Percentiles rank a stretch among this genome's conserved stretches.
phyloP scores from a whole-genome alignment of 2,797 vertebrate genomes.

The Tokudaia tokunoshimensis region DNA sequence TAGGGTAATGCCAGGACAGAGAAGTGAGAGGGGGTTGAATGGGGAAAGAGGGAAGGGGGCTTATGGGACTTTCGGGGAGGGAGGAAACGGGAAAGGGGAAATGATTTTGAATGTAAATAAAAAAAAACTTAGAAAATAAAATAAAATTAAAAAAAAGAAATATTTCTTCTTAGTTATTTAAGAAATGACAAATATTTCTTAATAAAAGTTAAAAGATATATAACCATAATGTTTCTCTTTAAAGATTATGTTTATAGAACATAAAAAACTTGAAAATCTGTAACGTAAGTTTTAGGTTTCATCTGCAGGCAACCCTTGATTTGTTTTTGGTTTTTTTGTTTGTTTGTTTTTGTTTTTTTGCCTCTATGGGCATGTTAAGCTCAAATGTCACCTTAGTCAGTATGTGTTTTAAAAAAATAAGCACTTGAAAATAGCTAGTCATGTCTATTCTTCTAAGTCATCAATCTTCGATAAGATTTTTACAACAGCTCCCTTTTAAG shows the following conservation, averaged over 20 bases:
- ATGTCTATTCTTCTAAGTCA: slow-evolving; percentile 22
- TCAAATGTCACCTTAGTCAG: slow-evolving; percentile 24
- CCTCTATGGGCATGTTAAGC: slow-evolving; percentile 9
- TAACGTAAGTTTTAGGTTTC: background rate
- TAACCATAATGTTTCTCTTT: slow-evolving; percentile 60
- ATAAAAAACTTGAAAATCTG: slow-evolving; percentile 56
- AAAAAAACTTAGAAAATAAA: too few species aligned
- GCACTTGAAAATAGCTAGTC: slow-evolving; percentile 16
- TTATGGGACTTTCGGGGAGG: too few species aligned
- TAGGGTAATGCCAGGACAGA: too few species aligned
- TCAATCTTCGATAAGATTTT: background rate
- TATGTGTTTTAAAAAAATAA: background rate
- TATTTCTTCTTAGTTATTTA: background rate
- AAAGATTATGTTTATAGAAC: background rate
- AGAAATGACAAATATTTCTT: slow-evolving; percentile 68
- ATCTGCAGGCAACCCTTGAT: background rate
- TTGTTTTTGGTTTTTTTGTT: background rate
- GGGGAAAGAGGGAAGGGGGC: too few species aligned
- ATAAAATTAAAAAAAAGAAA: too few species aligned
- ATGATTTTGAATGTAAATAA: too few species aligned
- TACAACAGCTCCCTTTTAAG: slow-evolving; percentile 41
- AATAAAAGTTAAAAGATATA: slow-evolving; percentile 59
- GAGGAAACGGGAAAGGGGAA: too few species aligned
- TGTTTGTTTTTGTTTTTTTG: background rate
- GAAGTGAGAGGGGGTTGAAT: too few species aligned